Evolutionary conservation across 2,888 invertebrate genomes (phyloP).

Genomic region (Athalia circularis): DNA sequence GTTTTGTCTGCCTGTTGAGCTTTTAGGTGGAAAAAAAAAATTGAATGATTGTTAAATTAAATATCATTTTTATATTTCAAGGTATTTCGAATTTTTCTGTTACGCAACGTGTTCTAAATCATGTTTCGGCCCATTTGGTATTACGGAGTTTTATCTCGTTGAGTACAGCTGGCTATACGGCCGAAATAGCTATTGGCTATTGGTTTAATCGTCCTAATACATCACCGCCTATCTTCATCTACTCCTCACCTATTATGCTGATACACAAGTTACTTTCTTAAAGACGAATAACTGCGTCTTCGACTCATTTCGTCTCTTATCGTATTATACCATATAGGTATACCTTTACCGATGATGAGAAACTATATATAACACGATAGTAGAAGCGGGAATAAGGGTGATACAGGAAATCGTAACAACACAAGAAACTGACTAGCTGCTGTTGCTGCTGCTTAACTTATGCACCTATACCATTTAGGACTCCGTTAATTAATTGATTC

Average conservation of each 20-base stretch:
- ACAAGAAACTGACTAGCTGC: neutral
- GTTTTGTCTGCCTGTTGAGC: no score
- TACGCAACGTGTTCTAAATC: neutral
- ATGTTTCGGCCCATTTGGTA: neutral
- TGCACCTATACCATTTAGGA: constrained; percentile 8
- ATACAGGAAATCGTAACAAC: constrained; percentile 33
- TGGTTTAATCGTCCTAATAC: constrained; percentile 39
- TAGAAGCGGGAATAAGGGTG: neutral
- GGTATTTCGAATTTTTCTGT: neutral
- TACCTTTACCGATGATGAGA: neutral
- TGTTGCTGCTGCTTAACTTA: no score
- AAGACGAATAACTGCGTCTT: constrained; percentile 8
- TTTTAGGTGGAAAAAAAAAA: no score
- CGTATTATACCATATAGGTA: neutral
- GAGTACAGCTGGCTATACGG: constrained; percentile 5
- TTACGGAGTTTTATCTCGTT: neutral
- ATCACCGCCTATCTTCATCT: constrained; percentile 42
- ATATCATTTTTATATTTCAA: no score
- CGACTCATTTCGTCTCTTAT: constrained; percentile 1
- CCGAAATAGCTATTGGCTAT: constrained; percentile 16
- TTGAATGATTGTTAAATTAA: no score
- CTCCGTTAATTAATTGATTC: constrained; percentile 26
- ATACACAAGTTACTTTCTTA: constrained; percentile 17
- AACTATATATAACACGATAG: constrained; percentile 7
- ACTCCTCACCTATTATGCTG: constrained; percentile 35